Conservation (phyloP, 2,888 invertebrate species). For the Cantharis lateralis region DNA sequence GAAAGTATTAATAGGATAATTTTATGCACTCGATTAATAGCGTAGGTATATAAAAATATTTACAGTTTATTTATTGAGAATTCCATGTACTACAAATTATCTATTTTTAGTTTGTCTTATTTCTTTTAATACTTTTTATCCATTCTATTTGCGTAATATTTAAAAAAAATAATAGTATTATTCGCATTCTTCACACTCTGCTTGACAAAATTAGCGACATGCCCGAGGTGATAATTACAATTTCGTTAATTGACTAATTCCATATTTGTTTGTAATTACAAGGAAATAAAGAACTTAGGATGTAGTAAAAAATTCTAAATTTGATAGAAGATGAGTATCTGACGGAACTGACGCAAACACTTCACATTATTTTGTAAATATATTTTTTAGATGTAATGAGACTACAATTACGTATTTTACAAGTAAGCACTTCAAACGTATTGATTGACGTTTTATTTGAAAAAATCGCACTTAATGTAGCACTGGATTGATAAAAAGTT, state of each 20-base stretch:
- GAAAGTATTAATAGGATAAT: constrained; percentile 12
- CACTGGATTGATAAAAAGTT: neutral
- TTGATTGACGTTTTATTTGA: neutral
- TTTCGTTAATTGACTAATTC: neutral
- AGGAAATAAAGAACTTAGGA: neutral
- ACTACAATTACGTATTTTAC: neutral
- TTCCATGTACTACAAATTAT: neutral
- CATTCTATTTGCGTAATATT: neutral
- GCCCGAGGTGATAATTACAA: neutral
- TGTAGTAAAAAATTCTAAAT: neutral
- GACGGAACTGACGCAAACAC: neutral
- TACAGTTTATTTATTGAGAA: neutral
- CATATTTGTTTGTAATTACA: neutral
- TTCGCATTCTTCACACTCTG: neutral
- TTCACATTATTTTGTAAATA: neutral
- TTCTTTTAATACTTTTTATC: neutral
- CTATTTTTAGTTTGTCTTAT: neutral
- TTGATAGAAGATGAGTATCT: neutral
- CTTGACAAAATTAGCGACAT: neutral
- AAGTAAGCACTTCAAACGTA: neutral
- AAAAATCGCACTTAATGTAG: neutral
- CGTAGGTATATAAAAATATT: neutral
- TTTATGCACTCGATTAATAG: neutral
- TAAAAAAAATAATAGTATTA: neutral
- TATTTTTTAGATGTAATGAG: neutral